phyloP scores from a whole-genome alignment of 2,113 vertebrate genomes.

The Chaetura pelagica region DNA sequence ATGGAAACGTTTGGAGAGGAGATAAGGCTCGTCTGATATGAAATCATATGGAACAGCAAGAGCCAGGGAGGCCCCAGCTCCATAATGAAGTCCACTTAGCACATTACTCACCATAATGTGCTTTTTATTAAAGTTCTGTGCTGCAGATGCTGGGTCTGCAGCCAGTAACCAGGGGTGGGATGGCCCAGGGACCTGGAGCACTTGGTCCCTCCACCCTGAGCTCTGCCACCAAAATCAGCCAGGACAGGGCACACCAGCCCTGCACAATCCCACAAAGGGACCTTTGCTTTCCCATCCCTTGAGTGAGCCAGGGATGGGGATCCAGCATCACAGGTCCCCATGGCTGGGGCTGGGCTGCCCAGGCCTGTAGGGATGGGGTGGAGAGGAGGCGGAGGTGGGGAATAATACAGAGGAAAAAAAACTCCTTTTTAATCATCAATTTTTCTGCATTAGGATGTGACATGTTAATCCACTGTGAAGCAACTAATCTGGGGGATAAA shows the following conservation, averaged over 20 bases:
- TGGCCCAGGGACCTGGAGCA: background rate
- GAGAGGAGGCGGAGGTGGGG: conserved; percentile 27
- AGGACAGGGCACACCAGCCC: accelerated
- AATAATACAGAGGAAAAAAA: conserved; percentile 30
- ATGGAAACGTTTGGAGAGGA: conserved; percentile 65
- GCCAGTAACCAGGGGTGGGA: background rate
- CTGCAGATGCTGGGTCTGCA: conserved; percentile 3
- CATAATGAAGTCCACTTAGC: conserved; percentile 70
- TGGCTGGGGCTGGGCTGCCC: background rate
- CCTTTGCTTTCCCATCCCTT: background rate
- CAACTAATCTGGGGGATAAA: conserved; percentile 72
- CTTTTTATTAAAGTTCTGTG: conserved; percentile 41
- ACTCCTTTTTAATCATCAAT: conserved; percentile 53
- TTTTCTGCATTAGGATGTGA: conserved; percentile 68
- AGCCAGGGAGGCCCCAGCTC: conserved; percentile 32
- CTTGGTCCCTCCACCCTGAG: accelerated
- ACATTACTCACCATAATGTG: conserved; percentile 53
- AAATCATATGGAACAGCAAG: conserved; percentile 56
- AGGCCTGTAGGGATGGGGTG: background rate
- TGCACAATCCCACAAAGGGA: accelerated
- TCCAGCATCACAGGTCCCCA: background rate
- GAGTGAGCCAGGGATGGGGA: accelerated
- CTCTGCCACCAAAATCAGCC: background rate
- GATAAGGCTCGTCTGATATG: conserved; percentile 69
- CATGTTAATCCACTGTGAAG: conserved; percentile 70